Percentiles rank a stretch among this genome's conserved stretches.
phyloP scores from a whole-genome alignment of 2,113 vertebrate species.

The Actenoides hombroni region DNA sequence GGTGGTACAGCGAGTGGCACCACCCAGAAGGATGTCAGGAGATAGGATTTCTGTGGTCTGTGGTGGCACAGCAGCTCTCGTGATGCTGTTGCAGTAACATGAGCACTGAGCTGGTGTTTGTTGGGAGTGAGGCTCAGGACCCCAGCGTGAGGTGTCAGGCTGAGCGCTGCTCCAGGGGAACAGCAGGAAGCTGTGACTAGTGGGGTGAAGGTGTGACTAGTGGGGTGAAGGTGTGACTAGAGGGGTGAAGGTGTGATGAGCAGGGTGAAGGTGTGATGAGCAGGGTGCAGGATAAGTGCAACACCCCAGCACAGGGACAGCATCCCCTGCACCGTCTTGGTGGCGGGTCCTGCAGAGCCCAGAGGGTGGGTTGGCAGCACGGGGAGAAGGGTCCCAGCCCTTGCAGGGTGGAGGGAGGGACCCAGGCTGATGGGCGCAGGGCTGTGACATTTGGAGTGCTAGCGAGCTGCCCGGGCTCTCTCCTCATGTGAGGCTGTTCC shows the following conservation, averaged over 20 bases:
- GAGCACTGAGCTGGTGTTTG: background rate
- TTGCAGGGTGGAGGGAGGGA: background rate
- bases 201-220: background rate
- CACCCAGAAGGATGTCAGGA: background rate
- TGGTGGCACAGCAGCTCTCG: background rate
- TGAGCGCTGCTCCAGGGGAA: background rate
- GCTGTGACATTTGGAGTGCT: background rate
- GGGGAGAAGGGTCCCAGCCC: background rate
- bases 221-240: too few species aligned
- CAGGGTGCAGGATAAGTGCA: background rate
- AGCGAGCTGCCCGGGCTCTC: background rate
- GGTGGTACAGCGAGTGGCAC: background rate
- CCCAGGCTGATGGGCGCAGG: background rate
- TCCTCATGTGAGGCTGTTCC: background rate
- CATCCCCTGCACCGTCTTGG: background rate
- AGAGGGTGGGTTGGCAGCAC: background rate
- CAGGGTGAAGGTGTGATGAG: too few species aligned
- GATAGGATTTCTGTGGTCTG: background rate
- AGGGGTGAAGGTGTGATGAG: background rate
- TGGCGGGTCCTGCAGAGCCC: background rate
- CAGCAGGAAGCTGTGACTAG: background rate
- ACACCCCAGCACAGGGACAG: rapidly evolving
- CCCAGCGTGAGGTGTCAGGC: rapidly evolving
- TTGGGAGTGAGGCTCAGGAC: rapidly evolving
- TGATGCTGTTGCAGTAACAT: too few species aligned